Percentiles rank a stretch among this genome's conserved stretches.
These are phyloP conservation scores for Micrasema longulum DNA, from an alignment of 1,140 invertebrate genomes.

Conservation along the genomic window DNA sequence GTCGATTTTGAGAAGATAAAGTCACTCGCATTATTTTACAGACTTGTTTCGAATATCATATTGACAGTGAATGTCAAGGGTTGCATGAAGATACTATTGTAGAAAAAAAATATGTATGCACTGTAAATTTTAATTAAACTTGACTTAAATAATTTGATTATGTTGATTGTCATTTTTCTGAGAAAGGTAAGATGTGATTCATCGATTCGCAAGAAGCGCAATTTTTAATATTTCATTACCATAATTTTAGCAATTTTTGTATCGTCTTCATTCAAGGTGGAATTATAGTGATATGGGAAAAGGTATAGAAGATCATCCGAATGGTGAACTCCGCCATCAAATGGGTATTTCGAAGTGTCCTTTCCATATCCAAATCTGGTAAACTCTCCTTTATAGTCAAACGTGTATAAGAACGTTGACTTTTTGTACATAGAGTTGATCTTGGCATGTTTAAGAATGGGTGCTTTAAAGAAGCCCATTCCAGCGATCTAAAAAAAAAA, in stretches of 20 bases:
- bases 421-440: constrained; percentile 11
- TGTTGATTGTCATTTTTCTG: too few relatives aligned
- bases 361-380: constrained; percentile 60
- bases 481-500: constrained; percentile 37
- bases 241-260: constrained; percentile 58
- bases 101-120: too few relatives aligned
- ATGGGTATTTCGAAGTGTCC: constrained; percentile 60
- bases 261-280: constrained; percentile 57
- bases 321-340: constrained; percentile 62
- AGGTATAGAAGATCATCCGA: constrained; percentile 62
- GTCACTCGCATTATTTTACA: too few relatives aligned
- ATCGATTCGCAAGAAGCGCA: too few relatives aligned
- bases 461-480: constrained; percentile 36
- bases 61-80: too few relatives aligned
- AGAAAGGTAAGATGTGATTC: too few relatives aligned
- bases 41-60: too few relatives aligned
- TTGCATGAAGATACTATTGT: too few relatives aligned
- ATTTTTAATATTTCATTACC: too few relatives aligned
- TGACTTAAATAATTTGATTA: too few relatives aligned
- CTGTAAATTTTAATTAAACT: too few relatives aligned
- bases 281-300: constrained; percentile 54
- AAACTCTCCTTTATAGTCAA: constrained; percentile 43
- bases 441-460: constrained; percentile 34
- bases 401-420: constrained; percentile 39
- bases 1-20: too few relatives aligned